Evolutionary conservation across 2,888 invertebrate genomes (phyloP).

Genomic region (Willowsia nigromaculata): DNA sequence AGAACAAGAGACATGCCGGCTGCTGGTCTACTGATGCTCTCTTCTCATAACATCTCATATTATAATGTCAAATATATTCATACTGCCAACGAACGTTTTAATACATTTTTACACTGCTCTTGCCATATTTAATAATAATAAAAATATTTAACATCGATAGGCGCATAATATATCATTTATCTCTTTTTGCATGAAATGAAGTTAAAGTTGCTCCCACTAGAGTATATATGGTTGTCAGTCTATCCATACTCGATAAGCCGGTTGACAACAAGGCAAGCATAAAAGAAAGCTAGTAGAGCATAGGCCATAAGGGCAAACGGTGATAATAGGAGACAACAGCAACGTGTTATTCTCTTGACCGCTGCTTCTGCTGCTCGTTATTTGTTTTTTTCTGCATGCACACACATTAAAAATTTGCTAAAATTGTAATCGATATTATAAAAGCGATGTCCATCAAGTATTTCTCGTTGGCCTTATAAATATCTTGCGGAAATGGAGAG

Average conservation of each 20-base stretch:
- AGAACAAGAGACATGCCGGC: conserved; percentile 17
- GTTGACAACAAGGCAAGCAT: conserved; percentile 42
- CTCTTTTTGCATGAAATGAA: too few relatives aligned
- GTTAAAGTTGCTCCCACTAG: too few relatives aligned
- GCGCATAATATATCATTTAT: too few relatives aligned
- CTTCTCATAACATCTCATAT: neutral
- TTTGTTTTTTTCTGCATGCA: conserved; percentile 9
- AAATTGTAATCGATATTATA: conserved; percentile 26
- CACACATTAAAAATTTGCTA: conserved; percentile 37
- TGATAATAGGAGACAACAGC: neutral
- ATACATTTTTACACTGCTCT: too few relatives aligned
- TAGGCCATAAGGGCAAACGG: conserved; percentile 7
- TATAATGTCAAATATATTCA: neutral
- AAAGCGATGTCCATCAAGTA: neutral
- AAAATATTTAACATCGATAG: too few relatives aligned
- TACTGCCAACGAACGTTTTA: too few relatives aligned
- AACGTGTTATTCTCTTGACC: neutral
- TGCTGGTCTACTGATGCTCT: neutral
- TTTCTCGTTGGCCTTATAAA: neutral
- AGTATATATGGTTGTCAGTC: too few relatives aligned
- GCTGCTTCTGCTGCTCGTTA: neutral
- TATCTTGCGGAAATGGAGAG: neutral
- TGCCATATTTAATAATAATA: too few relatives aligned
- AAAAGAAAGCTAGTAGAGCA: neutral
- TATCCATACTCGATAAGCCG: neutral